These are phyloP conservation scores for Acipenser oxyrinchus DNA, from an alignment of 2,797 vertebrate genomes.

Conservation along the genomic window DNA sequence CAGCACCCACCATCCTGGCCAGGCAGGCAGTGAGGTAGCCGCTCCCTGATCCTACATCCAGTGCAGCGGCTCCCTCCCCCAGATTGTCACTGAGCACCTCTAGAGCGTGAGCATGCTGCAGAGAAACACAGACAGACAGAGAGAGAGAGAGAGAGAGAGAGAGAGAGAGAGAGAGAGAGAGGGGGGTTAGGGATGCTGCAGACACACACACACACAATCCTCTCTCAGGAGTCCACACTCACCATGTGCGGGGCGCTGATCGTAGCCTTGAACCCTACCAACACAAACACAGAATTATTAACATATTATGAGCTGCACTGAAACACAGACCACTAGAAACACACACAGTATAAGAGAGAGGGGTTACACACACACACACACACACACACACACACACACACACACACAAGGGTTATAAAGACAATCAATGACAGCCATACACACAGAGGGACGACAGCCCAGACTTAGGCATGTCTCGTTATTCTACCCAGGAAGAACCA, in stretches of 20 bases:
- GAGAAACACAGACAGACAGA: conserved; percentile 1
- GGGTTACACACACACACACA: too few species aligned
- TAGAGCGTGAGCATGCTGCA: conserved; percentile 79
- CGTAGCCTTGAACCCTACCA: conserved; percentile 81
- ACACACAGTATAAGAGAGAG: too few species aligned
- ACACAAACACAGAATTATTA: conserved; percentile 18
- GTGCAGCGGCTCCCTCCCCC: conserved; percentile 67
- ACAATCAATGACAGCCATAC: too few species aligned
- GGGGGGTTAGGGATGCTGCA: neutral
- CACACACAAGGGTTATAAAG: too few species aligned
- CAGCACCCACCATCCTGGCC: conserved; percentile 72
- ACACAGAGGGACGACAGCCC: too few species aligned
- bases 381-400: too few species aligned
- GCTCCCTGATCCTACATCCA: conserved; percentile 86
- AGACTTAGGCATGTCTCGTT: too few species aligned
- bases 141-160: too few species aligned
- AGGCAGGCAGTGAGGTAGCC: conserved; percentile 86
- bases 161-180: too few species aligned
- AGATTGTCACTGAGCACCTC: conserved; percentile 80
- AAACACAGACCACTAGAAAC: neutral
- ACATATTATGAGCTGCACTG: neutral
- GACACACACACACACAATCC: neutral
- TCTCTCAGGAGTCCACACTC: conserved; percentile 33
- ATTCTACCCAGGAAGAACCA: too few species aligned
- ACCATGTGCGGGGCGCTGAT: conserved; percentile 93